Evolutionary conservation across 1,140 invertebrate species (phyloP).

Genomic region (Leguminivora glycinivorella): DNA sequence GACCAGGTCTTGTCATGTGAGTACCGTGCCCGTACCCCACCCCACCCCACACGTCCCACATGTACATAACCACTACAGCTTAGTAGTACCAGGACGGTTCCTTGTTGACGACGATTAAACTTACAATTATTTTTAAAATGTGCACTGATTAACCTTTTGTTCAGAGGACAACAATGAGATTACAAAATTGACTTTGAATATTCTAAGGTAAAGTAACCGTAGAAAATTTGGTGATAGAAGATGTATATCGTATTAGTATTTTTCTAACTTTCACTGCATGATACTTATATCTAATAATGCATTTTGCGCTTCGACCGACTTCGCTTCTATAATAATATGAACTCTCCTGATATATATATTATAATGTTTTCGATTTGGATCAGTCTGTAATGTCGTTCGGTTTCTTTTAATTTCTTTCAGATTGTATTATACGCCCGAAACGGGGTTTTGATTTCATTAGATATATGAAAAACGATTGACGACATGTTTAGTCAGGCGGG

Average conservation of each 20-base stretch:
- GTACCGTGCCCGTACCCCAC: slow-evolving; percentile 32
- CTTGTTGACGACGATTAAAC: neutral
- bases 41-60: neutral
- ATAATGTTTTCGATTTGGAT: slow-evolving; percentile 39
- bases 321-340: slow-evolving; percentile 36
- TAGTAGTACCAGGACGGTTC: neutral
- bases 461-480: neutral
- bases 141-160: slow-evolving; percentile 2
- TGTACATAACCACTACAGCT: neutral
- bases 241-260: slow-evolving; percentile 19
- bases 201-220: slow-evolving; percentile 8
- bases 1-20: slow-evolving; percentile 53
- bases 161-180: neutral
- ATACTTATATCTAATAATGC: slow-evolving; percentile 33
- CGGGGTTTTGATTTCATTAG: neutral
- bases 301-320: slow-evolving; percentile 48
- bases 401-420: neutral
- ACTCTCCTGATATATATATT: slow-evolving; percentile 16
- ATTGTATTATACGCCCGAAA: neutral
- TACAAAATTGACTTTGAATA: neutral
- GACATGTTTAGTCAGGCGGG: too few species aligned
- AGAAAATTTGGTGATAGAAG: slow-evolving; percentile 17
- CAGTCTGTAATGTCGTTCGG: slow-evolving; percentile 43
- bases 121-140: neutral
- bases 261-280: slow-evolving; percentile 28